phyloP scores from a whole-genome alignment of 2,113 vertebrate genomes.

The Alligator mississippiensis region DNA sequence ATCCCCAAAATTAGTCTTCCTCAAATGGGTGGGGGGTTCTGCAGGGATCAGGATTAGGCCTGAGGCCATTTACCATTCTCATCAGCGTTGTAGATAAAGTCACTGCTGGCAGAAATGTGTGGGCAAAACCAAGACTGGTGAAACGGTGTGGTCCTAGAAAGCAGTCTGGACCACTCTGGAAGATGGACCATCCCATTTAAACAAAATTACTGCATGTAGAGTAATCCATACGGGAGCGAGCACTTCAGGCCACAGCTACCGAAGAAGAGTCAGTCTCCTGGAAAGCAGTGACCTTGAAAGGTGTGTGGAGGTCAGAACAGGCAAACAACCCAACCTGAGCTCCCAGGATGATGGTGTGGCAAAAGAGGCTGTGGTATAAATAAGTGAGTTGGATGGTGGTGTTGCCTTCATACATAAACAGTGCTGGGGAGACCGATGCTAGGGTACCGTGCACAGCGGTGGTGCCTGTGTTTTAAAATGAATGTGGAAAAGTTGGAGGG shows the following conservation, averaged over 20 bases:
- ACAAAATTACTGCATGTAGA: conserved; percentile 33
- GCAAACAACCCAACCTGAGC: not conserved
- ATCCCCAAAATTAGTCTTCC: not conserved
- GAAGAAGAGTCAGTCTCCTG: conserved; percentile 2
- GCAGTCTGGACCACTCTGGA: conserved; percentile 38
- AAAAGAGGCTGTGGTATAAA: conserved; percentile 7
- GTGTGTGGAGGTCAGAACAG: not conserved
- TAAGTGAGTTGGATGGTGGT: not conserved
- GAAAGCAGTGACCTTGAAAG: not conserved
- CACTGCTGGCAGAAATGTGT: not conserved
- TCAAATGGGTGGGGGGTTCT: rapidly evolving
- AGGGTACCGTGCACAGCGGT: not conserved
- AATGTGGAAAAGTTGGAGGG: not conserved
- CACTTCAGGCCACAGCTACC: not conserved
- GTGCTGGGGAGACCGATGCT: not conserved
- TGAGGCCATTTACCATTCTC: not conserved
- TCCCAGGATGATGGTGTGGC: not conserved
- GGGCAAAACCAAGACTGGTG: conserved; percentile 38
- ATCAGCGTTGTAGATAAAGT: not conserved
- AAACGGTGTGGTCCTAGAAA: conserved; percentile 1
- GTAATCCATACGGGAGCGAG: not conserved
- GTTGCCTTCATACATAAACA: conserved; percentile 2
- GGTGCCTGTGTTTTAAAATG: not conserved
- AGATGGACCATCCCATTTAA: not conserved
- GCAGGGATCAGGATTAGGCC: not conserved